A percentile compares a stretch with the other conserved stretches of the same genome.
Conservation (phyloP, 2,113 vertebrate genomes). For the Psilopsiagon aurifrons region DNA sequence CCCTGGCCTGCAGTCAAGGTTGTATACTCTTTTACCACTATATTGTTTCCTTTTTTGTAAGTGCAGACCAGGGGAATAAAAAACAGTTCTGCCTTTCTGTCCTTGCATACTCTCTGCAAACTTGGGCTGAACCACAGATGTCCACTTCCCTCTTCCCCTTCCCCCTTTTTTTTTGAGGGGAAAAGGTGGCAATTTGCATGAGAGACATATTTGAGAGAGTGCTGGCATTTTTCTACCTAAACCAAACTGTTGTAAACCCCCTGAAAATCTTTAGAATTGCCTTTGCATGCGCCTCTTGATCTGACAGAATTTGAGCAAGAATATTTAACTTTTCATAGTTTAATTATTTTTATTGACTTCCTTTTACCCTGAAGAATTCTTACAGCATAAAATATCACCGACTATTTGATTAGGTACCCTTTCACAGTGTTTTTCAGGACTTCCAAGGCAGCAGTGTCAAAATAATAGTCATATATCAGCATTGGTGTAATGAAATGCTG, state of each 20-base stretch:
- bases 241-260: neutral
- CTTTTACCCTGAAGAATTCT: slow-evolving; percentile 19
- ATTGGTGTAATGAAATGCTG: neutral
- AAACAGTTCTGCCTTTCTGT: neutral
- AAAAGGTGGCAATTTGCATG: neutral
- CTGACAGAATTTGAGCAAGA: neutral
- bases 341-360: slow-evolving; percentile 51
- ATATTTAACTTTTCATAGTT: slow-evolving; percentile 24
- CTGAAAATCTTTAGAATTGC: neutral
- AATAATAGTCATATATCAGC: slow-evolving; percentile 41
- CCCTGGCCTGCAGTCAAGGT: neutral
- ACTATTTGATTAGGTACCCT: slow-evolving; percentile 26
- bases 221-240: neutral
- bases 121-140: neutral
- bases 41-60: neutral
- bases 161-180: fast-evolving
- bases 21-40: neutral
- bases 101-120: neutral
- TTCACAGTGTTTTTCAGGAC: neutral
- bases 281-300: neutral
- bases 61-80: neutral
- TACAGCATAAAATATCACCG: neutral
- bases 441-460: slow-evolving; percentile 26
- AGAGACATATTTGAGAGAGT: neutral
- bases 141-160: neutral